Evolutionary conservation across 2,888 invertebrate genomes (phyloP), one percentile per base, ranked within the genome.

Genomic region (Alloplasta piceator): DNA sequence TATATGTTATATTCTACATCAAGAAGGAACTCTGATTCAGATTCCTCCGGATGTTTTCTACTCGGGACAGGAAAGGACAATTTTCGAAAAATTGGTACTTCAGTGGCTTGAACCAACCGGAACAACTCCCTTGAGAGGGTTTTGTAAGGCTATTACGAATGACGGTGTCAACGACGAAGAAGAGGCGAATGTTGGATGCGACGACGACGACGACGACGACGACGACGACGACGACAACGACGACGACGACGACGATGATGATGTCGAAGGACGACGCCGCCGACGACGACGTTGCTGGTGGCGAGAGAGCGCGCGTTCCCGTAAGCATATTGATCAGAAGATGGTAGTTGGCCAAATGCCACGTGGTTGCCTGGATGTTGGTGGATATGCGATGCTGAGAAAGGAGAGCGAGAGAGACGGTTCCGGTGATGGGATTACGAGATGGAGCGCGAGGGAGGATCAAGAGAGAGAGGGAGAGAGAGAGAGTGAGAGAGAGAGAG

Each of bases 261-360:
- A 61, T 26, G 68, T 43, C 26, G 56, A 46, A 46, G n/a, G 70
- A 58, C 58, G 58, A 43, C 72, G 72, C 38, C 55, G 66, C 60
- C 75, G 80, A 73, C 73, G 77, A 77, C 50, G 73, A 38, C 48
- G 81, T 60, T 61, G 81, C 66, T 67, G 83, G 71, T 68, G 79
- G 82, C 79, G 82, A 81, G 83, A 84, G 83, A 84, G 83, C 78
- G 77, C 77, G 82, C 85, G 84, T 86, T 86, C 88, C 84, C 87
- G 88, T 87, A 91, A 92, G 92, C 92, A 92, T 92, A 92, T 92
- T 92, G 92, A 92, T 92, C 92, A 92, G 91, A 89, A 91, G 91
- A 90, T 91, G 88, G 91, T 91, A 91, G 91, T 92, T 92, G 92
- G 92, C 92, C 90, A 89, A 87, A 91, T 92, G 92, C 92, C 92